Conservation (phyloP, 2,888 invertebrate genomes). For the Mesoligia furuncula region DNA sequence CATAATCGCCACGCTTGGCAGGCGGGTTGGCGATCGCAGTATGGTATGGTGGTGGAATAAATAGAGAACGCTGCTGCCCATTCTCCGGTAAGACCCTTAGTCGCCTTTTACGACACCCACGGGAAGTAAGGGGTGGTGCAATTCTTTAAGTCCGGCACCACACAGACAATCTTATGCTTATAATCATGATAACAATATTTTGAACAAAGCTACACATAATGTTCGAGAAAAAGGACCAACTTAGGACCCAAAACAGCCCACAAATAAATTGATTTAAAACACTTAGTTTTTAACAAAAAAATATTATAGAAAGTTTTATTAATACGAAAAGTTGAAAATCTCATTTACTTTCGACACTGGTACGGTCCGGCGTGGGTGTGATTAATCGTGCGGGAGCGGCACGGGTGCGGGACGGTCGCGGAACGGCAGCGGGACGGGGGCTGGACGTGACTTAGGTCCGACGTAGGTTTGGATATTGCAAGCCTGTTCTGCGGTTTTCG, state of each 20-base stretch:
- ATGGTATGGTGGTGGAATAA: no score
- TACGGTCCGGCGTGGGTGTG: conserved; percentile 54
- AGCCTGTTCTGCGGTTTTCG: conserved; percentile 34
- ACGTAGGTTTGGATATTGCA: conserved; percentile 21
- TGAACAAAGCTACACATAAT: no score
- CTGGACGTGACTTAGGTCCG: conserved; percentile 44
- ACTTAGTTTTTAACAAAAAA: neutral
- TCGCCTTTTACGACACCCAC: no score
- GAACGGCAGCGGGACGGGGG: neutral
- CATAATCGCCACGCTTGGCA: no score
- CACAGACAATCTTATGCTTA: no score
- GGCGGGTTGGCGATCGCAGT: no score
- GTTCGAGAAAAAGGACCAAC: no score
- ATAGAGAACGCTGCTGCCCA: no score
- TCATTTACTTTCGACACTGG: conserved; percentile 61
- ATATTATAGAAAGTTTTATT: conserved; percentile 39
- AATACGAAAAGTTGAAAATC: conserved; percentile 59
- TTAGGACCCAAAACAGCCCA: neutral
- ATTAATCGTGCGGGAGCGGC: conserved; percentile 56
- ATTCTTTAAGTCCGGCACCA: no score
- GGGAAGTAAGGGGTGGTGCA: no score
- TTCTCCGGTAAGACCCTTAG: no score
- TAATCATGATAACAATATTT: no score
- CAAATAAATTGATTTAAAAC: neutral
- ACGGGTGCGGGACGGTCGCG: conserved; percentile 7